A percentile compares a stretch with the other conserved stretches of the same genome.
Conservation (phyloP, 2,797 vertebrate genomes). For the Manis pentadactyla region DNA sequence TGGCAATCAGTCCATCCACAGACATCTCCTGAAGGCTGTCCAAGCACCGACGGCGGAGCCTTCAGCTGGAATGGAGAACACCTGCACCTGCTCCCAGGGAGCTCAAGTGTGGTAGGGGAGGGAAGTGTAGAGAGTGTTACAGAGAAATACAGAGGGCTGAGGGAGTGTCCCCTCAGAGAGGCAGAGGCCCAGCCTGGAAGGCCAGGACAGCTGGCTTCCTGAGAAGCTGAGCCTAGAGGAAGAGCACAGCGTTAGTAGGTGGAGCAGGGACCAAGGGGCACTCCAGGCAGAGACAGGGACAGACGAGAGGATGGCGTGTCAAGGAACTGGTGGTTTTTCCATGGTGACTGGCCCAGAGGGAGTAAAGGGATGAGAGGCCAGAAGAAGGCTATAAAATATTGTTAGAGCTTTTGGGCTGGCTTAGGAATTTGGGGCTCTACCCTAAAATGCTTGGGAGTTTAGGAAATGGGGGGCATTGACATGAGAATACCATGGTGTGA, state of each 20-base stretch:
- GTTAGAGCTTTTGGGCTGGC: neutral
- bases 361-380: neutral
- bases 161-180: neutral
- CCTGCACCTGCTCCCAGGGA: neutral
- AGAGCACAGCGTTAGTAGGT: neutral
- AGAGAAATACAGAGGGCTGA: neutral
- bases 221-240: neutral
- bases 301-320: rapidly evolving
- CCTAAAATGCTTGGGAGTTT: neutral
- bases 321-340: neutral
- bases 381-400: neutral
- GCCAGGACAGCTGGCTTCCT: neutral
- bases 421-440: neutral
- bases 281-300: neutral
- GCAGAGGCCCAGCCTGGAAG: neutral
- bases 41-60: neutral
- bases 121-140: neutral
- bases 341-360: neutral
- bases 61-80: neutral
- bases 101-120: no score
- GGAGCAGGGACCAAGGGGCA: no score
- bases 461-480: neutral
- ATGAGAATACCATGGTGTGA: neutral
- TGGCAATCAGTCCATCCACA: neutral
- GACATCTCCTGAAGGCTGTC: neutral